Conservation (phyloP, 2,113 vertebrate species). For the Brienomyrus longianalis region DNA sequence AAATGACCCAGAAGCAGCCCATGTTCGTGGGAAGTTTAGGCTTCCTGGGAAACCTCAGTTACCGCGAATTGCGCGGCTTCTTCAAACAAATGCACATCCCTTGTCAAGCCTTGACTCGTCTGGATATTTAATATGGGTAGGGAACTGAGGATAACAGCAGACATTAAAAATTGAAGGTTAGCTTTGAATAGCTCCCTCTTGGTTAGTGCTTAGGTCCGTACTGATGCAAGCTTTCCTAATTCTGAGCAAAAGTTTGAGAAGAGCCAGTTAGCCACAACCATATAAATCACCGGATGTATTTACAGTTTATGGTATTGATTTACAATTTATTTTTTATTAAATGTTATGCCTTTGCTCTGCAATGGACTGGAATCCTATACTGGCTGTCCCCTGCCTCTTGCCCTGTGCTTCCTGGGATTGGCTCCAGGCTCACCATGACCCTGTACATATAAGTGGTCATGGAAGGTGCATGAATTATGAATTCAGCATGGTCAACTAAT, state of each 20-base stretch:
- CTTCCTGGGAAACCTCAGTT: neutral
- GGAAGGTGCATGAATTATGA: neutral
- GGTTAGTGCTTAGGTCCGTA: neutral
- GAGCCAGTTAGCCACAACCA: too few relatives aligned
- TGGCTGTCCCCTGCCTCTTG: neutral
- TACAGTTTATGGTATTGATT: neutral
- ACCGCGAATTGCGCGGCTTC: neutral
- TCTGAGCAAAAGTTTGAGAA: neutral
- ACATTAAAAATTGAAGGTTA: neutral
- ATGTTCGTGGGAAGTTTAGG: neutral
- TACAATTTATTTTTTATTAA: neutral
- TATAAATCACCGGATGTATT: neutral
- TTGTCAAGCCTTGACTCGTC: neutral
- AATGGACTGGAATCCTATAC: neutral
- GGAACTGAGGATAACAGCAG: neutral
- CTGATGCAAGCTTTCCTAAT: neutral
- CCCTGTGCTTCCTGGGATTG: neutral
- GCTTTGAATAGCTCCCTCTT: neutral
- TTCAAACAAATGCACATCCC: neutral
- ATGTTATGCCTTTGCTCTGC: neutral
- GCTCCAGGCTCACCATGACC: neutral
- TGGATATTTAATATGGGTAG: neutral
- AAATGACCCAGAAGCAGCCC: neutral
- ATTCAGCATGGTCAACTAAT: neutral
- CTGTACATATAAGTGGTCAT: neutral